These are phyloP conservation scores for Petrocephalus schoutedeni DNA, from an alignment of 2,797 vertebrate species.

Conservation along the genomic window DNA sequence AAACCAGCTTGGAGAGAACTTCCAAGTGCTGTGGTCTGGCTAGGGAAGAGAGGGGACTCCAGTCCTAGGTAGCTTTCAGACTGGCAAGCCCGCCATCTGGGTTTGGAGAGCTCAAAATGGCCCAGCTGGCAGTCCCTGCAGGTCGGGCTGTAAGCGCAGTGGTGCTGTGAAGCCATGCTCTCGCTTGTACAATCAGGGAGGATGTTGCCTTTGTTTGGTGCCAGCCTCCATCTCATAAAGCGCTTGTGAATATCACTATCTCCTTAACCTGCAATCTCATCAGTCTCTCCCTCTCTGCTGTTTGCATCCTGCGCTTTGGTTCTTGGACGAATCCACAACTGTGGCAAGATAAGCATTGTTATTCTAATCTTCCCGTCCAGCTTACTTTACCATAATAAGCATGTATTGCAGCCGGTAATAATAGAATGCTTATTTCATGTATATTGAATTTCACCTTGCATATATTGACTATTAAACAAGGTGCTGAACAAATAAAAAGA, in stretches of 20 bases:
- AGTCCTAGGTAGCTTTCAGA: background rate
- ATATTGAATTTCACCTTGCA: background rate
- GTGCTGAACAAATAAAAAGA: background rate
- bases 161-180: background rate
- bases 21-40: background rate
- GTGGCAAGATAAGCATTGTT: background rate
- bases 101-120: background rate
- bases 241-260: background rate
- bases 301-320: background rate
- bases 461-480: background rate
- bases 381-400: background rate
- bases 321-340: background rate
- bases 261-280: slow-evolving; percentile 3
- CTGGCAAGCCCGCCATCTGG: background rate
- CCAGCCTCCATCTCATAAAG: background rate
- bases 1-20: background rate
- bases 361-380: background rate
- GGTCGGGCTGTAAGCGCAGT: background rate
- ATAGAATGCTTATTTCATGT: background rate
- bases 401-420: background rate
- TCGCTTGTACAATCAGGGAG: background rate
- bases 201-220: background rate
- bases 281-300: background rate
- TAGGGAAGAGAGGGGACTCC: background rate
- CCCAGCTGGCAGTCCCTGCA: background rate